phyloP scores from a whole-genome alignment of 2,797 vertebrate species.

The Sphaeramia orbicularis region DNA sequence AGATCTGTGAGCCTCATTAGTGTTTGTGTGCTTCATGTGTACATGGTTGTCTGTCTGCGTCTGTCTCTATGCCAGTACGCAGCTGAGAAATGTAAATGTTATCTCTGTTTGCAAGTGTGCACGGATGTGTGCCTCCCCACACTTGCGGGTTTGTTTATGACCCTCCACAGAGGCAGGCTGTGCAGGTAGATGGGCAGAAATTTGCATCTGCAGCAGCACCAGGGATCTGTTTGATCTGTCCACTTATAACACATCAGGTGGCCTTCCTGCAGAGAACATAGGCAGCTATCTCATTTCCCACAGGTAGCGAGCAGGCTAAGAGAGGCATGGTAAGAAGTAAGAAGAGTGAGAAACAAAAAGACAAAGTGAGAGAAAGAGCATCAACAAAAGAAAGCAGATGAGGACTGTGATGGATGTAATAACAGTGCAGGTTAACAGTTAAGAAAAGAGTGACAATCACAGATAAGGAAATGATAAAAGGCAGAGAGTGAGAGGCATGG shows the following conservation, averaged over 20 bases:
- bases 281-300: constrained; percentile 49
- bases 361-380: not conserved
- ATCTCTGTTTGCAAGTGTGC: constrained; percentile 34
- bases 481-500: not conserved
- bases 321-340: not conserved
- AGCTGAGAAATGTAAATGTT: constrained; percentile 55
- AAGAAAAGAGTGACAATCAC: constrained; percentile 4
- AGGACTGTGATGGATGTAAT: constrained; percentile 15
- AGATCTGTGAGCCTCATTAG: constrained; percentile 46
- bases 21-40: constrained; percentile 25
- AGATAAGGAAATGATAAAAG: constrained; percentile 5
- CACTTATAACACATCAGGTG: constrained; percentile 66
- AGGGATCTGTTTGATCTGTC: constrained; percentile 69
- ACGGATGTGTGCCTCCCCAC: not conserved
- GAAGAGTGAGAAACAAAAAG: not conserved
- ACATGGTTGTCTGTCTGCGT: constrained; percentile 14
- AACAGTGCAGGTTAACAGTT: not conserved
- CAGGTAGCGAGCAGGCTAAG: constrained; percentile 8
- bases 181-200: constrained; percentile 52
- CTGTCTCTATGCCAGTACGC: constrained; percentile 9
- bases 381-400: constrained; percentile 21
- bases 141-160: constrained; percentile 36
- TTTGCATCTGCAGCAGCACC: constrained; percentile 60
- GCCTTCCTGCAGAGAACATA: constrained; percentile 52
- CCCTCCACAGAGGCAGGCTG: constrained; percentile 41